Percentiles rank a stretch among this genome's conserved stretches.
These are phyloP conservation scores for Scaptomyza cyrtandrae DNA, from an alignment of 2,888 invertebrate species.

Conservation along the genomic window DNA sequence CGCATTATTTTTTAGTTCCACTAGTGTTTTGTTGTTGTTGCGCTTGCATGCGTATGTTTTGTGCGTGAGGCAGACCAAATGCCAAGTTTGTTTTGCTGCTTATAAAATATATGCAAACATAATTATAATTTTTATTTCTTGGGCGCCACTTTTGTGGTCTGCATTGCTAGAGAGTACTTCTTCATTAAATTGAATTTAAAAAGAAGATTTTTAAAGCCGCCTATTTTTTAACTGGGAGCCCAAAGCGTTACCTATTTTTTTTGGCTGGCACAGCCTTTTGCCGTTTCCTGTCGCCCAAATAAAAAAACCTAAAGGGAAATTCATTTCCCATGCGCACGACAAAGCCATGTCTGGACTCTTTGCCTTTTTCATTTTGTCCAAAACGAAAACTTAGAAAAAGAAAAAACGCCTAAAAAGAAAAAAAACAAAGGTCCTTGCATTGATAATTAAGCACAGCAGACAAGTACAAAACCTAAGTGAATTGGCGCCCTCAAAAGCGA, in stretches of 20 bases:
- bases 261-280: constrained; percentile 39
- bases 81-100: constrained; percentile 42
- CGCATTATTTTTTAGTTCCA: constrained; percentile 63
- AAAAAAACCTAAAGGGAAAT: constrained; percentile 66
- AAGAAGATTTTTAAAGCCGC: constrained; percentile 19
- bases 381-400: constrained; percentile 52
- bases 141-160: constrained; percentile 7
- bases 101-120: constrained; percentile 47
- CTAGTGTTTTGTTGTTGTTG: constrained; percentile 59
- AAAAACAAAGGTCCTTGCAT: constrained; percentile 67
- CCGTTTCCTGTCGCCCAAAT: constrained; percentile 72
- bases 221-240: constrained; percentile 23
- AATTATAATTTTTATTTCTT: constrained; percentile 55
- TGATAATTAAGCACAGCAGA: constrained; percentile 74
- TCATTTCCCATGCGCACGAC: constrained; percentile 77
- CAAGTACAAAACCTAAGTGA: constrained; percentile 30
- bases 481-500: constrained; percentile 25
- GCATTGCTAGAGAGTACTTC: constrained; percentile 10
- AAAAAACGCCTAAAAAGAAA: constrained; percentile 8
- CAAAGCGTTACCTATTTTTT: constrained; percentile 12
- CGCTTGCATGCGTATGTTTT: constrained; percentile 59
- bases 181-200: constrained; percentile 39
- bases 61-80: constrained; percentile 17
- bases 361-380: constrained; percentile 56
- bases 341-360: constrained; percentile 73